Conservation (phyloP, 2,113 vertebrate genomes). For the Grus americana region DNA sequence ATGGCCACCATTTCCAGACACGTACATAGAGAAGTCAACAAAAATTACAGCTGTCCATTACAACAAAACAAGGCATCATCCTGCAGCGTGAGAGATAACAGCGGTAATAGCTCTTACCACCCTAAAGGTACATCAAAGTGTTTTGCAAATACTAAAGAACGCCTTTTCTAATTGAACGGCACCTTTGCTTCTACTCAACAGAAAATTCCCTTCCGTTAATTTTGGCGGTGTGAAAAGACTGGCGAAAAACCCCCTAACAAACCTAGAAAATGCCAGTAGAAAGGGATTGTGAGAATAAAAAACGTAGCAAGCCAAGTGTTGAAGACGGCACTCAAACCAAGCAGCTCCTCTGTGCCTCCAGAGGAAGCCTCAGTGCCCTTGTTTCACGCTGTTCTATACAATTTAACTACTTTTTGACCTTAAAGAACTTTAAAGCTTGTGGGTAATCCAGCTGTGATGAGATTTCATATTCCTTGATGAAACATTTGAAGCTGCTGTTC, state of each 20-base stretch:
- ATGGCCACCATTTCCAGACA: background rate
- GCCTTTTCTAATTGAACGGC: background rate
- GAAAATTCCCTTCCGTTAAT: background rate
- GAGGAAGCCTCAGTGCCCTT: background rate
- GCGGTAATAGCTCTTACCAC: background rate
- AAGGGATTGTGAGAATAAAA: background rate
- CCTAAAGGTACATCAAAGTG: background rate
- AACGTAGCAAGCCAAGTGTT: background rate
- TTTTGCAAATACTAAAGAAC: background rate
- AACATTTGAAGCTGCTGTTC: slow-evolving; percentile 2
- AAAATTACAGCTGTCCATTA: background rate
- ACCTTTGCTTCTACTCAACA: background rate
- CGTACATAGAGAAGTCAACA: background rate
- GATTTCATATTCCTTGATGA: slow-evolving; percentile 3
- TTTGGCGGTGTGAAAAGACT: background rate
- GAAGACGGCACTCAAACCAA: background rate
- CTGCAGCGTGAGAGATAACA: background rate
- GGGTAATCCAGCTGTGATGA: slow-evolving; percentile 31
- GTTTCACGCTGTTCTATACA: background rate
- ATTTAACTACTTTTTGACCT: background rate
- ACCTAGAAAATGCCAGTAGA: background rate
- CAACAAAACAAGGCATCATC: rapidly evolving
- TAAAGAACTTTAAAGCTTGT: background rate
- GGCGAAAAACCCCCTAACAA: background rate
- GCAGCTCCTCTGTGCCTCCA: background rate